Percentiles rank a stretch among this genome's conserved stretches.
These are phyloP conservation scores for Noctuana brunneofusca DNA, from an alignment of 2,888 invertebrate species.

Conservation along the genomic window DNA sequence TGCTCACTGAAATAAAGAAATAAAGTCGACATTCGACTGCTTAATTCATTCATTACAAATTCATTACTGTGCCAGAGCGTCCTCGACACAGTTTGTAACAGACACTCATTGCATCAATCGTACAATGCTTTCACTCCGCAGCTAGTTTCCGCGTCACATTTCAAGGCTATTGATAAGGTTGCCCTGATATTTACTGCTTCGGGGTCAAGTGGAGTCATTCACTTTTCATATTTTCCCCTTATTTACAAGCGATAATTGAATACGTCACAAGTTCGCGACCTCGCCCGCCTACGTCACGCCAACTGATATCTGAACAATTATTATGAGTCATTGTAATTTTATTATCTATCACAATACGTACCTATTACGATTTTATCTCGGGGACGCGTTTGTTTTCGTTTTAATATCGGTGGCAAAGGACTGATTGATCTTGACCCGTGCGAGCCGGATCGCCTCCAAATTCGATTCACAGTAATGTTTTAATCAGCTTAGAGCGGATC, in stretches of 20 bases:
- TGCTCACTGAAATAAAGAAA: constrained; percentile 16
- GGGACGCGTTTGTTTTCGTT: constrained; percentile 18
- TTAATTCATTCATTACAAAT: constrained; percentile 47
- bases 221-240: constrained; percentile 67
- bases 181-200: constrained; percentile 69
- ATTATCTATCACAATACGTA: constrained; percentile 16
- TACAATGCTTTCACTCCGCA: constrained; percentile 74
- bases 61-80: constrained; percentile 46
- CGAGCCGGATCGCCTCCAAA: constrained; percentile 39
- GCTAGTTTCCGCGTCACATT: constrained; percentile 78
- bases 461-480: constrained; percentile 48
- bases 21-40: constrained; percentile 22
- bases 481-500: constrained; percentile 60
- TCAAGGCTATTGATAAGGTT: constrained; percentile 74
- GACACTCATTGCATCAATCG: constrained; percentile 65
- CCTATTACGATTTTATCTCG: constrained; percentile 23
- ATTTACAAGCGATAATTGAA: constrained; percentile 63
- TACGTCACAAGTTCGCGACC: constrained; percentile 64
- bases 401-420: constrained; percentile 6
- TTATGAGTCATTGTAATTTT: constrained; percentile 35
- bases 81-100: constrained; percentile 65
- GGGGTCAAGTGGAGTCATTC: constrained; percentile 76
- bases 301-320: constrained; percentile 36
- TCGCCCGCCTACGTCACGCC: constrained; percentile 39
- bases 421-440: constrained; percentile 32